Percentiles rank a stretch among this genome's conserved stretches.
phyloP scores from a whole-genome alignment of 2,888 invertebrate species.

The Glyphotaelius pellucidus region DNA sequence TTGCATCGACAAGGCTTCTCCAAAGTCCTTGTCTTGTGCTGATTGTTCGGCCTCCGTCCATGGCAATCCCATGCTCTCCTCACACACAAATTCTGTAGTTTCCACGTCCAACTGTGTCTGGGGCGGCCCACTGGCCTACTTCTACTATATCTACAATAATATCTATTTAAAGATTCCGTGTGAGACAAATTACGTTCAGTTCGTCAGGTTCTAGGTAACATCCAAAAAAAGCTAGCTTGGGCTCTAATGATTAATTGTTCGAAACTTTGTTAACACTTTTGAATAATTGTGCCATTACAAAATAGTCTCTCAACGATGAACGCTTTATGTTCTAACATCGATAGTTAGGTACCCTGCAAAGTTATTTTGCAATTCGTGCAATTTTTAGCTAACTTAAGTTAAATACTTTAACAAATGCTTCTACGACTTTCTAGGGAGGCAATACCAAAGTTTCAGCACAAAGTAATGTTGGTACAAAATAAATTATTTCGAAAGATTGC shows the following conservation, averaged over 20 bases:
- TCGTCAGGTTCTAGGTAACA: not conserved
- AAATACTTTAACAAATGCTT: not conserved
- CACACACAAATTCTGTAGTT: too few relatives aligned
- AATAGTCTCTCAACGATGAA: not conserved
- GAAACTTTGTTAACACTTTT: too few relatives aligned
- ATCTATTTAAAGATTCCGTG: too few relatives aligned
- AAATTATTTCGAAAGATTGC: conserved; percentile 2
- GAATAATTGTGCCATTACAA: not conserved
- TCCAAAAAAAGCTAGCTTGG: not conserved
- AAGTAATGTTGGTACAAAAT: not conserved
- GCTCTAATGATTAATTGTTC: too few relatives aligned
- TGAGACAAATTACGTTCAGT: not conserved
- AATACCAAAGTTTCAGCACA: not conserved
- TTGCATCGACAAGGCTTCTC: too few relatives aligned
- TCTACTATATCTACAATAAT: too few relatives aligned
- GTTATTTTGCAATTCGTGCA: not conserved
- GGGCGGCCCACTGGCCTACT: too few relatives aligned
- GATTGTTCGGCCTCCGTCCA: too few relatives aligned
- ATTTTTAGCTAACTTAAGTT: not conserved
- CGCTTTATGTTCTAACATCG: not conserved
- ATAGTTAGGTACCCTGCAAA: not conserved
- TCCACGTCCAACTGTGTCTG: too few relatives aligned
- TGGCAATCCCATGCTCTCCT: too few relatives aligned
- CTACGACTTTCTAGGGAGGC: not conserved
- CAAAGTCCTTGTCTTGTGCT: too few relatives aligned